phyloP scores from a whole-genome alignment of 2,797 vertebrate genomes.

The Sternotherus odoratus region DNA sequence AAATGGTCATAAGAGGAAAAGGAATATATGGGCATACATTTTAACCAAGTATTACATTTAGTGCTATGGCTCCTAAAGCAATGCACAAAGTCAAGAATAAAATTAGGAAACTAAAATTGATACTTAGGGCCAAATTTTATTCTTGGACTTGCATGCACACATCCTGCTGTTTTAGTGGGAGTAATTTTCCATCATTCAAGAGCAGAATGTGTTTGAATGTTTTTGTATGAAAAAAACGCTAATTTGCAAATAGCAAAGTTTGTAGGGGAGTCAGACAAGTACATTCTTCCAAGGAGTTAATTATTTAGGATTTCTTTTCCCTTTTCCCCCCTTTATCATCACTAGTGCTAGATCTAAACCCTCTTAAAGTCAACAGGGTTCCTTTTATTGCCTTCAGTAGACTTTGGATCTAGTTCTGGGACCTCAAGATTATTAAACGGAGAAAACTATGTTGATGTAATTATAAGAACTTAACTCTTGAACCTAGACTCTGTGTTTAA shows the following conservation, averaged over 20 bases:
- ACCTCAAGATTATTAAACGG: neutral
- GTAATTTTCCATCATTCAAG: neutral
- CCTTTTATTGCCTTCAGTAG: neutral
- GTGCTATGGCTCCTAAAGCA: neutral
- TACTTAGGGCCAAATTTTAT: neutral
- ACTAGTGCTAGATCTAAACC: neutral
- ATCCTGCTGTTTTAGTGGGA: neutral
- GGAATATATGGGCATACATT: neutral
- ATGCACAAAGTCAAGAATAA: conserved; percentile 1
- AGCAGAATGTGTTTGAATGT: neutral
- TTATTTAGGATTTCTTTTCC: neutral
- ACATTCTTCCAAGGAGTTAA: neutral
- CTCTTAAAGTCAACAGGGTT: neutral
- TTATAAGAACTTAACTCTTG: neutral
- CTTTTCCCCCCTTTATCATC: neutral
- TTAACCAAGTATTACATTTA: neutral
- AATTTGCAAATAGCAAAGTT: neutral
- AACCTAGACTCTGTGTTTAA: neutral
- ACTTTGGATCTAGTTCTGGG: neutral
- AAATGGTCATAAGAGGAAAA: neutral
- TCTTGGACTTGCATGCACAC: neutral
- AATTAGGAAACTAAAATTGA: neutral
- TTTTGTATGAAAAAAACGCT: neutral
- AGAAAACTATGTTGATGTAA: neutral
- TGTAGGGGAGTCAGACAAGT: neutral